A percentile compares a stretch with the other conserved stretches of the same genome.
Conservation (phyloP, 2,113 vertebrate species). For the Pampusana beccarii region DNA sequence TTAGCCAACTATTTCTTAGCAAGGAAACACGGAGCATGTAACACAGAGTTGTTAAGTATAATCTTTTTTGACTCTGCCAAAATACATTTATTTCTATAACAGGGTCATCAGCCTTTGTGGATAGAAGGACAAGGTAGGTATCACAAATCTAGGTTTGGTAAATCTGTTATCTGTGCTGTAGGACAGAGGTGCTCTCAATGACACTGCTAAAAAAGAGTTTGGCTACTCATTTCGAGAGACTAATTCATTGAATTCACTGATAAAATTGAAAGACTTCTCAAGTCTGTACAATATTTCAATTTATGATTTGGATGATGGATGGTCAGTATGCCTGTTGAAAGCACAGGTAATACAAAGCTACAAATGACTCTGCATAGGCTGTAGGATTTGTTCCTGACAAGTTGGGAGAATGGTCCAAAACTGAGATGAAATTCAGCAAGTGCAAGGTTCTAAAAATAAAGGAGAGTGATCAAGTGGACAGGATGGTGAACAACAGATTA, state of each 20-base stretch:
- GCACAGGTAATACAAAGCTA: not conserved
- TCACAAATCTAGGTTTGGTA: not conserved
- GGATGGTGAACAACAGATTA: not conserved
- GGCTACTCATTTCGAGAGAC: not conserved
- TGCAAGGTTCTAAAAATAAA: not conserved
- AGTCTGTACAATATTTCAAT: not conserved
- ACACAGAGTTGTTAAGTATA: not conserved
- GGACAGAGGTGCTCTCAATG: not conserved
- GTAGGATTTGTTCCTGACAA: not conserved
- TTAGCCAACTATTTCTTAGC: not conserved
- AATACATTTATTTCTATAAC: not conserved
- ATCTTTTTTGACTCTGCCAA: not conserved
- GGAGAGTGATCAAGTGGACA: not conserved
- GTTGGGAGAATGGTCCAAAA: not conserved
- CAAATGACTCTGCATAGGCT: not conserved
- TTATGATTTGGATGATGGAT: not conserved
- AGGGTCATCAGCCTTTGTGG: not conserved
- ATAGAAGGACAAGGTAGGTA: not conserved
- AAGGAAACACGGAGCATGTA: not conserved
- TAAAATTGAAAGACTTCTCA: not conserved
- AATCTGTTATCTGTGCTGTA: not conserved
- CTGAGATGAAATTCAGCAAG: not conserved
- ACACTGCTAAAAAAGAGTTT: constrained; percentile 24
- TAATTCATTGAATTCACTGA: not conserved
- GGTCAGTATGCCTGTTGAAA: not conserved